phyloP scores from a whole-genome alignment of 2,888 invertebrate species.

The Autographa gamma region DNA sequence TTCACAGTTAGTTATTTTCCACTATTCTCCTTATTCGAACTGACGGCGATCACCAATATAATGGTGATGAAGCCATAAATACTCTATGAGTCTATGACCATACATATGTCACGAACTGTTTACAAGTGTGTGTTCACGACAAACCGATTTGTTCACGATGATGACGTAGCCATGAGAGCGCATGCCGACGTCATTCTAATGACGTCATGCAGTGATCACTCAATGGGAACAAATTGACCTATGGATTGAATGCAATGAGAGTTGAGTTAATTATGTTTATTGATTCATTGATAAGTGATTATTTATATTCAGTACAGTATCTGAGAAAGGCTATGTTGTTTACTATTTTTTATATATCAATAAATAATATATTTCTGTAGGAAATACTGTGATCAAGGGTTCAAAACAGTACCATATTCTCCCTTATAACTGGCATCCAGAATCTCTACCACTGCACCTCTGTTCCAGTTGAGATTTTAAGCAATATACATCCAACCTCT shows the following conservation, averaged over 20 bases:
- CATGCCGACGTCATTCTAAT: neutral
- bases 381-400: too few species aligned
- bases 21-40: neutral
- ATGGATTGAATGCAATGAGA: neutral
- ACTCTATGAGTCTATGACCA: slow-evolving; percentile 4
- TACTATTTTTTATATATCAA: too few species aligned
- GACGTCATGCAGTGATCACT: neutral
- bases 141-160: neutral
- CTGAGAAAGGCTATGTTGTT: neutral
- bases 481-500: too few species aligned
- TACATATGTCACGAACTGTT: neutral
- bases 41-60: neutral
- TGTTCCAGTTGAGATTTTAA: too few species aligned
- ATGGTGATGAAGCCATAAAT: neutral
- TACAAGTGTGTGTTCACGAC: neutral
- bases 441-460: too few species aligned
- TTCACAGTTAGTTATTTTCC: neutral
- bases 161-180: neutral
- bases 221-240: neutral
- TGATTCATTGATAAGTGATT: neutral
- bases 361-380: too few species aligned
- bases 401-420: too few species aligned
- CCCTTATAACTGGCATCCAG: too few species aligned
- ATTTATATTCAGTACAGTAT: neutral
- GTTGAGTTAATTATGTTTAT: neutral